Conservation (phyloP, 2,113 vertebrate genomes). For the Ia io region DNA sequence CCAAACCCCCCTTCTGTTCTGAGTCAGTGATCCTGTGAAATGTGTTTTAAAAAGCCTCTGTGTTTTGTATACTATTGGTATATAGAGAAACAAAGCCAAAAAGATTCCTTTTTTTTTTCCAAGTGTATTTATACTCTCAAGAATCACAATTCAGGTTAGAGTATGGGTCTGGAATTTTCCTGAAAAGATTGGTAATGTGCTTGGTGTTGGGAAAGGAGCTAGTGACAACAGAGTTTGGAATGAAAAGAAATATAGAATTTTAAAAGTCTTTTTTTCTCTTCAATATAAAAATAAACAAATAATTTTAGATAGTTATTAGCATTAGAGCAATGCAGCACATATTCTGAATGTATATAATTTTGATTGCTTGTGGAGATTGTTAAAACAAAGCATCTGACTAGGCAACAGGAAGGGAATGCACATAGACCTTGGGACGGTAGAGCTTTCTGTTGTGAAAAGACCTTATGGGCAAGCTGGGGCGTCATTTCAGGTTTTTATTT, state of each 20-base stretch:
- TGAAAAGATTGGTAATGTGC: neutral
- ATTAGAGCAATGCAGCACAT: neutral
- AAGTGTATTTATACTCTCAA: neutral
- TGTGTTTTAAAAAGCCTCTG: neutral
- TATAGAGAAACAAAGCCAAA: slow-evolving; percentile 5
- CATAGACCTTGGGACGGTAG: neutral
- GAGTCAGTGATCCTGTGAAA: slow-evolving; percentile 35
- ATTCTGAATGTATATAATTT: slow-evolving; percentile 2
- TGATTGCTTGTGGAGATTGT: neutral
- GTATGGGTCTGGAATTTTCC: neutral
- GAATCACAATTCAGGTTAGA: slow-evolving; percentile 19
- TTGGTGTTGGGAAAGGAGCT: neutral
- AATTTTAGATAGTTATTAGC: neutral
- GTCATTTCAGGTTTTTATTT: slow-evolving; percentile 44
- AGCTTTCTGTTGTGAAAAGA: neutral
- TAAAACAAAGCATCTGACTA: neutral
- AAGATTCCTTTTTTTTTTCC: neutral
- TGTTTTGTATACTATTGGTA: neutral
- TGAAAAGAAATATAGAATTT: neutral
- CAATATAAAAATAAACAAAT: neutral
- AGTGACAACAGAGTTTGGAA: neutral
- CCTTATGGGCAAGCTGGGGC: neutral
- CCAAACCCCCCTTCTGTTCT: neutral
- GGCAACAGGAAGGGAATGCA: neutral
- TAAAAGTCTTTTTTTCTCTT: neutral